Conservation (phyloP, 2,797 vertebrate genomes). For the Pangasius djambal region DNA sequence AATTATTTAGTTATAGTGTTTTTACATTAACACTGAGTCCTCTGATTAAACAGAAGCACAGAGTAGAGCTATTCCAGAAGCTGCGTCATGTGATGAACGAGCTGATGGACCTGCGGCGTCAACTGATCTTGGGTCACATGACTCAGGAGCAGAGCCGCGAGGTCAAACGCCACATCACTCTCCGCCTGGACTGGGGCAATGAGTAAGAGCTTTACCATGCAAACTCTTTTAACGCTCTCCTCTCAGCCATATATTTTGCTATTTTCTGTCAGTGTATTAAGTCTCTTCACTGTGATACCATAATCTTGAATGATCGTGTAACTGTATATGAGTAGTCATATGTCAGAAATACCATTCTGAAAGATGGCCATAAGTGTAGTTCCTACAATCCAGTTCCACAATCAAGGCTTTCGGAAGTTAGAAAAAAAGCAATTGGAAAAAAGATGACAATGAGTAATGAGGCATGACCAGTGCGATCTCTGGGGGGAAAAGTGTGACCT, state of each 20-base stretch:
- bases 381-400: neutral
- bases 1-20: neutral
- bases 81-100: slow-evolving; percentile 97
- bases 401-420: neutral
- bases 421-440: neutral
- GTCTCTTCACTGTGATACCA: neutral
- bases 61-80: slow-evolving; percentile 94
- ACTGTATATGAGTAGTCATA: neutral
- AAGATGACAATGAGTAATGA: neutral
- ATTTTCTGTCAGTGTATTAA: neutral
- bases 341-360: neutral
- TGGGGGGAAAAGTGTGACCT: neutral
- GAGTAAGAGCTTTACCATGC: slow-evolving; percentile 80
- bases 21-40: neutral
- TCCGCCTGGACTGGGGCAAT: slow-evolving; percentile 95
- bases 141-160: slow-evolving; percentile 92
- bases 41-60: slow-evolving; percentile 81
- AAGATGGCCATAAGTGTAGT: neutral
- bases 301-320: neutral
- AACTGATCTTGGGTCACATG: slow-evolving; percentile 90
- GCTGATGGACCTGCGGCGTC: slow-evolving; percentile 89
- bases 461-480: neutral
- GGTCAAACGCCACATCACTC: slow-evolving; percentile 91
- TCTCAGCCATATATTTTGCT: neutral
- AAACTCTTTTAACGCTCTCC: neutral